These are phyloP conservation scores for Eriocheir sinensis DNA, from an alignment of 1,140 invertebrate genomes.

Conservation along the genomic window DNA sequence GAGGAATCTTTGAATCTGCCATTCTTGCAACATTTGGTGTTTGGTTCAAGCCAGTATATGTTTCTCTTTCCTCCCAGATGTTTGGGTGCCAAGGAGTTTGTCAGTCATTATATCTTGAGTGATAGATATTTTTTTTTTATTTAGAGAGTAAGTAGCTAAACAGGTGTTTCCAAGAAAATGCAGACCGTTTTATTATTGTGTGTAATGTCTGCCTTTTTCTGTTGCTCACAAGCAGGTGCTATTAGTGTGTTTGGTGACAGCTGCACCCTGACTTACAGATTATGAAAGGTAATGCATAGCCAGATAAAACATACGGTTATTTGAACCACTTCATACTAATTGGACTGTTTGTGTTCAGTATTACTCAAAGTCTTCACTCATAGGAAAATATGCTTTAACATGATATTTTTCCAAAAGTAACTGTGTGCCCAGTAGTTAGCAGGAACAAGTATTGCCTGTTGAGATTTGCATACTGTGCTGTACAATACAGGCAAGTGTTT, in stretches of 20 bases:
- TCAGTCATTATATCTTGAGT: not conserved
- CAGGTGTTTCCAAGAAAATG: not conserved
- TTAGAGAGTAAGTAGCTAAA: not conserved
- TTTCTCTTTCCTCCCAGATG: constrained; percentile 1
- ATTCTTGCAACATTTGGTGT: not conserved
- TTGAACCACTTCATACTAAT: no score
- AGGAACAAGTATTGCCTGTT: not conserved
- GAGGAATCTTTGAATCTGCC: not conserved
- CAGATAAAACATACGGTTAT: not conserved
- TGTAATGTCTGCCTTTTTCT: not conserved
- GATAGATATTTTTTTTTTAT: not conserved
- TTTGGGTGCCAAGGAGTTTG: not conserved
- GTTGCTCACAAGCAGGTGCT: constrained; percentile 20
- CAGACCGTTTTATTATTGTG: not conserved
- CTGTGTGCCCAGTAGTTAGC: not conserved
- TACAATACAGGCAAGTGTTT: not conserved
- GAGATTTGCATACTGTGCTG: not conserved
- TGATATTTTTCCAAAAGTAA: not conserved
- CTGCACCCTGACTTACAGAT: not conserved
- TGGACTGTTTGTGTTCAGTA: not conserved
- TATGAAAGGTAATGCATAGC: not conserved
- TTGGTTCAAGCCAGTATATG: not conserved
- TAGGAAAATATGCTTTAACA: not conserved
- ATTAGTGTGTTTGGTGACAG: not conserved
- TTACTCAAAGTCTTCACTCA: not conserved